Conservation (phyloP, 2,113 vertebrate species). For the Lepisosteus osseus region DNA sequence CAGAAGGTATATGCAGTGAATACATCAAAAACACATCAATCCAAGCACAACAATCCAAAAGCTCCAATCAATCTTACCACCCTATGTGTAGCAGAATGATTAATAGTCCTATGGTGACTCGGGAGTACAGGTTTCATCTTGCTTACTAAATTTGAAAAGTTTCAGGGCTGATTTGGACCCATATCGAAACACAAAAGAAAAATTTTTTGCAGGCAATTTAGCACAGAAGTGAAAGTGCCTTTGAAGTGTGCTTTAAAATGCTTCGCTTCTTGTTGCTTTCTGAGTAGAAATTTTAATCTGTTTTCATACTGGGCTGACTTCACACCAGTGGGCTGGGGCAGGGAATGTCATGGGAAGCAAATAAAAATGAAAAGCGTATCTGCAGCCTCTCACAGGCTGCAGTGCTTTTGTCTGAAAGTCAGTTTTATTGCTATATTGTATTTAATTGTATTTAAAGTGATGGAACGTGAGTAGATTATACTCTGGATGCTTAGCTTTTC, state of each 20-base stretch:
- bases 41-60: too few species aligned
- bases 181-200: too few species aligned
- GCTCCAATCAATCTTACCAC: too few species aligned
- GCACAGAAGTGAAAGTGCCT: too few species aligned
- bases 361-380: not conserved
- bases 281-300: not conserved
- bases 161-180: too few species aligned
- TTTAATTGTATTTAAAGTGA: not conserved
- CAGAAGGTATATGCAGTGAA: too few species aligned
- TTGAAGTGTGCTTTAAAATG: not conserved
- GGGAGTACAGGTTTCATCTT: too few species aligned
- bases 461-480: not conserved
- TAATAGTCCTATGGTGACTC: too few species aligned
- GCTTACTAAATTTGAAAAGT: too few species aligned
- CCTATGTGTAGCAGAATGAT: too few species aligned
- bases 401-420: not conserved
- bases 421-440: not conserved
- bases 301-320: conserved; percentile 6
- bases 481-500: not conserved
- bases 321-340: not conserved
- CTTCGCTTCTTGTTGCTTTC: not conserved
- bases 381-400: not conserved
- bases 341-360: conserved; percentile 1
- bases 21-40: too few species aligned
- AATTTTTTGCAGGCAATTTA: too few species aligned